A percentile compares a stretch with the other conserved stretches of the same genome.
Conservation (phyloP, 2,113 vertebrate genomes). For the Pelobates fuscus region DNA sequence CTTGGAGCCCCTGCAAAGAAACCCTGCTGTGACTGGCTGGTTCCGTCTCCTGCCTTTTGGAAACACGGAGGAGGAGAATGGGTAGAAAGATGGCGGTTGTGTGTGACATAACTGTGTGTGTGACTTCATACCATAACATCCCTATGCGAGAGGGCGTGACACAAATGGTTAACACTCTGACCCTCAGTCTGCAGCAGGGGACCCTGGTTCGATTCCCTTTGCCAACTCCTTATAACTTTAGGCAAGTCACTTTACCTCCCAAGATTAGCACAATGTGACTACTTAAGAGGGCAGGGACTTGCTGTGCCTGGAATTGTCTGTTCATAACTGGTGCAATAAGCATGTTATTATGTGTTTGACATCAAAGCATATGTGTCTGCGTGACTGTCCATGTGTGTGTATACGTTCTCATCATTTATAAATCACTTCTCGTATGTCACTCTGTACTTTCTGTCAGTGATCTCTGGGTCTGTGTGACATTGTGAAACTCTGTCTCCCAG, state of each 20-base stretch:
- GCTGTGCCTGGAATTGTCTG: background rate
- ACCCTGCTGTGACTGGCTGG: constrained; percentile 76
- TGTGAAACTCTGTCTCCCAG: constrained; percentile 53
- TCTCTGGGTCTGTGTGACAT: background rate
- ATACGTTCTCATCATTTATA: background rate
- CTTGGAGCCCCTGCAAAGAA: constrained; percentile 66
- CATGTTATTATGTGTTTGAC: background rate
- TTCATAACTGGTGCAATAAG: background rate
- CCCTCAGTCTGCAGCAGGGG: background rate
- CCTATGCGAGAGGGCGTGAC: background rate
- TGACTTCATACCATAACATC: constrained; percentile 22
- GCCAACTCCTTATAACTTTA: background rate
- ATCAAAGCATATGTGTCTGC: background rate
- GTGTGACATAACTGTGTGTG: constrained; percentile 1
- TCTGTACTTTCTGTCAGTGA: background rate
- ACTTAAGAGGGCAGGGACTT: background rate
- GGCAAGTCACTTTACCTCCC: background rate
- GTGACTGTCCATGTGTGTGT: background rate
- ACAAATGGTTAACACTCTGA: background rate
- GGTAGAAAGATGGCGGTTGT: constrained; percentile 65
- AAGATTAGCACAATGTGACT: background rate
- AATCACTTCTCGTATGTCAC: background rate
- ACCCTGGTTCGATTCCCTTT: background rate
- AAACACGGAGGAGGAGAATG: constrained; percentile 66
- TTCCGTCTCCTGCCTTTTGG: constrained; percentile 85